phyloP scores from a whole-genome alignment of 2,888 invertebrate species.

The Drosophila mulleri region DNA sequence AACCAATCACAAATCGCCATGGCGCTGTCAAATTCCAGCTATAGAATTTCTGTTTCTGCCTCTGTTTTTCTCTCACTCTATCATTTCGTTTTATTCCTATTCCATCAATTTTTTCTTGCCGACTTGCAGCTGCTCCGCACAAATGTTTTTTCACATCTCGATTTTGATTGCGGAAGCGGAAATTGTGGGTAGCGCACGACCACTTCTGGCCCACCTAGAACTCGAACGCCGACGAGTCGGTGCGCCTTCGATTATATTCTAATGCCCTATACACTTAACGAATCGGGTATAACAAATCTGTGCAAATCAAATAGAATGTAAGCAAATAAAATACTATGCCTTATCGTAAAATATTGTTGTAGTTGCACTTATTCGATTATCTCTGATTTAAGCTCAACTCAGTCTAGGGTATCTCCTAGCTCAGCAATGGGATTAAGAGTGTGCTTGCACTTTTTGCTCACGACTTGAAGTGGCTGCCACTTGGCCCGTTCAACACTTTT shows the following conservation, averaged over 20 bases:
- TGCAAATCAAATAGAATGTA: not conserved
- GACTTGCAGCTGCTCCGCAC: constrained; percentile 20
- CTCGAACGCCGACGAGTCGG: not conserved
- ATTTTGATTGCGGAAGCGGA: constrained; percentile 72
- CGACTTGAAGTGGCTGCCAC: constrained; percentile 12
- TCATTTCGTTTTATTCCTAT: not conserved
- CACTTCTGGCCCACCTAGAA: constrained; percentile 29
- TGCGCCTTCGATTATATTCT: constrained; percentile 8
- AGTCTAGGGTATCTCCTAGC: constrained; percentile 5
- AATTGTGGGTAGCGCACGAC: constrained; percentile 53
- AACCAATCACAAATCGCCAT: constrained; percentile 35
- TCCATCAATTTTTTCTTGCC: not conserved
- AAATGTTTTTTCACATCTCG: constrained; percentile 49
- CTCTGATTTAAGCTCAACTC: not conserved
- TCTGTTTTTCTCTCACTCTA: not conserved
- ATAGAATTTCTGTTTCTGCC: constrained; percentile 18
- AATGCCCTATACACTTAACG: not conserved
- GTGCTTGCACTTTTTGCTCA: not conserved
- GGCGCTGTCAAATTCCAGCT: constrained; percentile 12
- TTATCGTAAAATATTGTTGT: too few species aligned
- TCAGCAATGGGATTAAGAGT: too few species aligned
- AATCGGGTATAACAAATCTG: not conserved
- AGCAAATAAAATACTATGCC: not conserved
- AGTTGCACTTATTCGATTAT: too few species aligned
- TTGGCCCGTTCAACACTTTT: constrained; percentile 24